Percentiles rank a stretch among this genome's conserved stretches.
These are phyloP conservation scores for Seriola quinqueradiata DNA, from an alignment of 2,113 vertebrate genomes.

Conservation along the genomic window DNA sequence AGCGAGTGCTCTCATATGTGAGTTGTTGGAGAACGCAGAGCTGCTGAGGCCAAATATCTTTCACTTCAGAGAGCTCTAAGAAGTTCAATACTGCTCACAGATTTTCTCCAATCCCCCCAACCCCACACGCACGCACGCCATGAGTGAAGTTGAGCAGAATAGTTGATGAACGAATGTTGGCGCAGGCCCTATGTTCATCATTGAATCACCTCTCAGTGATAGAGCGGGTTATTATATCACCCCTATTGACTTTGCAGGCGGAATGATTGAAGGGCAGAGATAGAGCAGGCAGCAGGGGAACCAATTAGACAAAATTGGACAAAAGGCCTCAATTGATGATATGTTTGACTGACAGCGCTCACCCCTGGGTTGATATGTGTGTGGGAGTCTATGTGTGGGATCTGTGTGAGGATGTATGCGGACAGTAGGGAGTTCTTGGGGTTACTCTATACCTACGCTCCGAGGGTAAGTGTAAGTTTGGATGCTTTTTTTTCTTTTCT, in stretches of 20 bases:
- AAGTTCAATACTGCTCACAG: constrained; percentile 66
- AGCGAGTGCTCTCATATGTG: background rate
- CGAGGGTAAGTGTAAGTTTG: background rate
- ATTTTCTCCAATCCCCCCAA: constrained; percentile 53
- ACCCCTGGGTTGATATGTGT: constrained; percentile 53
- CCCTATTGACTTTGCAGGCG: constrained; percentile 77
- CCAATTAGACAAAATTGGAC: constrained; percentile 87
- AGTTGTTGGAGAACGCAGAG: constrained; percentile 34
- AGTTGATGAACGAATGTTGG: constrained; percentile 67
- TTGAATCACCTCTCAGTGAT: constrained; percentile 77
- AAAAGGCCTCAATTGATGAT: constrained; percentile 84
- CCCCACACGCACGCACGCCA: constrained; percentile 9
- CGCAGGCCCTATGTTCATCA: constrained; percentile 69
- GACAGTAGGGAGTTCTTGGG: constrained; percentile 21
- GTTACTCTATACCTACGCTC: constrained; percentile 4
- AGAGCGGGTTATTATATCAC: constrained; percentile 80
- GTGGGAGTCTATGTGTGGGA: constrained; percentile 14
- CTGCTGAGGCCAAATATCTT: constrained; percentile 42
- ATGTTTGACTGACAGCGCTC: constrained; percentile 82
- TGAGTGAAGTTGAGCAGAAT: constrained; percentile 68
- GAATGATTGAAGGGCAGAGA: constrained; percentile 81
- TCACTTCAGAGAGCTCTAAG: constrained; percentile 53
- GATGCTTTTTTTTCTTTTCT: background rate
- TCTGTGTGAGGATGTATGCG: constrained; percentile 14
- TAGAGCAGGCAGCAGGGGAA: constrained; percentile 80